These are phyloP conservation scores for Ameiurus melas DNA, from an alignment of 2,113 vertebrate genomes.

Conservation along the genomic window DNA sequence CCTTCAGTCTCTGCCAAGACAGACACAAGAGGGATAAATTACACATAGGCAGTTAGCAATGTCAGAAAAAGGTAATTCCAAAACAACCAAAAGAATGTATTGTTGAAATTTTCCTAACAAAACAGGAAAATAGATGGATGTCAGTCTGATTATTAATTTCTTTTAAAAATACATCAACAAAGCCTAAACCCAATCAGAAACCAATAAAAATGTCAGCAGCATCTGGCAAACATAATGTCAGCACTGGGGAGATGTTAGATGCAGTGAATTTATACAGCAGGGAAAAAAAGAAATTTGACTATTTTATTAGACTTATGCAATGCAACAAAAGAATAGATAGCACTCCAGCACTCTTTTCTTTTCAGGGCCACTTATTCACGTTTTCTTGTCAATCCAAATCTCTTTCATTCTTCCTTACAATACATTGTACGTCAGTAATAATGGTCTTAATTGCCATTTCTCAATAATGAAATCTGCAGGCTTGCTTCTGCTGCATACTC, in stretches of 20 bases:
- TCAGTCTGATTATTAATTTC: constrained; percentile 33
- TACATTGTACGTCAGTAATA: not conserved
- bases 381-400: constrained; percentile 8
- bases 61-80: not conserved
- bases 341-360: not conserved
- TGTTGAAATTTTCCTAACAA: not conserved
- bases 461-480: not conserved
- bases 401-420: constrained; percentile 9
- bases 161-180: constrained; percentile 32
- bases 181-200: constrained; percentile 43
- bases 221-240: constrained; percentile 15
- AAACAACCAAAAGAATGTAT: not conserved
- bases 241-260: constrained; percentile 25
- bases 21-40: constrained; percentile 13
- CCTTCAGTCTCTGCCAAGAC: constrained; percentile 87
- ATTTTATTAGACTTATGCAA: constrained; percentile 33
- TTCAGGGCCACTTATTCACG: constrained; percentile 14
- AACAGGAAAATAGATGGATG: not conserved
- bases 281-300: constrained; percentile 45
- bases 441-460: constrained; percentile 16
- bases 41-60: constrained; percentile 8
- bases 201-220: constrained; percentile 45
- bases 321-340: not conserved
- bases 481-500: not conserved
- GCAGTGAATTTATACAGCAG: constrained; percentile 34